Evolutionary conservation across 2,888 invertebrate species (phyloP).

Genomic region (Stenodera caucasica): DNA sequence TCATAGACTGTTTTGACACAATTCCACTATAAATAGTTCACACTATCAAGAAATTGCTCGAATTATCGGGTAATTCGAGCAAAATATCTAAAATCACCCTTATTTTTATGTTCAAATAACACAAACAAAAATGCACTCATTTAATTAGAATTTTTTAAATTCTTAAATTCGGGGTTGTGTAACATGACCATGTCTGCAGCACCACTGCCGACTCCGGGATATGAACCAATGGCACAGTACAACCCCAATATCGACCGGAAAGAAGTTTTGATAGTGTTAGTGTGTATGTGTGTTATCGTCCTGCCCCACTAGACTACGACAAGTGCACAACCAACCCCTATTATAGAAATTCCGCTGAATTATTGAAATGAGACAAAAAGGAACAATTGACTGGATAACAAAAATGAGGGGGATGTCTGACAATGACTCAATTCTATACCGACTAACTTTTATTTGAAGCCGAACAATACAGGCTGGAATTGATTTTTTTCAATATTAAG

Average conservation of each 20-base stretch:
- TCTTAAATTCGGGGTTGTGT: background rate
- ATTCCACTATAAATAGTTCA: background rate
- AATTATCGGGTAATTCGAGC: slow-evolving; percentile 13
- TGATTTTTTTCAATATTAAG: no score
- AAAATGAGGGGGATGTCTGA: background rate
- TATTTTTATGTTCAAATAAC: background rate
- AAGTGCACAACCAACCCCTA: slow-evolving; percentile 8
- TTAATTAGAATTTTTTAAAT: background rate
- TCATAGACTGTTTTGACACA: slow-evolving; percentile 10
- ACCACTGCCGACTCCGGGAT: slow-evolving; percentile 34
- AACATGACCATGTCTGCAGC: slow-evolving; percentile 34
- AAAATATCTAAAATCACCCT: slow-evolving; percentile 14
- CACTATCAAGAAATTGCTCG: background rate
- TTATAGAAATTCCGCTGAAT: slow-evolving; percentile 7
- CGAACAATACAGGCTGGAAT: no score
- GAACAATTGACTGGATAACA: background rate
- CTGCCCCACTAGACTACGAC: slow-evolving; percentile 2
- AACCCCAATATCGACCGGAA: slow-evolving; percentile 55
- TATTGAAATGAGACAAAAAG: background rate
- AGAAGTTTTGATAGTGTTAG: slow-evolving; percentile 47
- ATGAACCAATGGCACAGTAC: slow-evolving; percentile 49
- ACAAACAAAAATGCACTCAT: background rate
- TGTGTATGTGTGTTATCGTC: background rate
- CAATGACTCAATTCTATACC: background rate
- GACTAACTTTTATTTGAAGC: background rate